These are phyloP conservation scores for Bombus difficillimus DNA, from an alignment of 1,140 invertebrate species.

Conservation along the genomic window DNA sequence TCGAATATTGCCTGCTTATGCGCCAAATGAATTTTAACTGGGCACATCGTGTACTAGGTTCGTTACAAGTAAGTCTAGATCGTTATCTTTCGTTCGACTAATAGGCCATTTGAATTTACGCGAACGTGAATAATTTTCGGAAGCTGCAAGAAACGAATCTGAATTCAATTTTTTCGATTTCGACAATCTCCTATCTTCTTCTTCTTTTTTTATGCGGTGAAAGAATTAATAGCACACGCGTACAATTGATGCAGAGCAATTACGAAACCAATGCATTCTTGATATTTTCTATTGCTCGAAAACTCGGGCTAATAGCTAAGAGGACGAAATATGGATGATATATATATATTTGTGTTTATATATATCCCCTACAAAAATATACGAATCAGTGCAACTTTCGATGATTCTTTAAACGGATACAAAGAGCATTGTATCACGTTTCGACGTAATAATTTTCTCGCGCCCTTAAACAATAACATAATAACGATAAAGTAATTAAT, in stretches of 20 bases:
- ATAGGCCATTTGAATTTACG: neutral
- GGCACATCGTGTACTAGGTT: neutral
- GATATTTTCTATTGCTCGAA: neutral
- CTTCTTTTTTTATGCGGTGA: too few species aligned
- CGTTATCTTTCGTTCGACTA: neutral
- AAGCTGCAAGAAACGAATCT: neutral
- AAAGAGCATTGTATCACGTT: neutral
- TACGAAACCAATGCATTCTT: too few species aligned
- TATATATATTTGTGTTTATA: too few species aligned
- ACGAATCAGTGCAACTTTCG: neutral
- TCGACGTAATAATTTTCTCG: neutral
- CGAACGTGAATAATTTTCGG: neutral
- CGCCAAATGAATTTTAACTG: conserved; percentile 15
- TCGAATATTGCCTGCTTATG: conserved; percentile 6
- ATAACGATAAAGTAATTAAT: neutral
- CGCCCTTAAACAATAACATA: neutral
- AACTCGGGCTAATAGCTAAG: neutral
- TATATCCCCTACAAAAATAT: neutral
- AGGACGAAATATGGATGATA: neutral
- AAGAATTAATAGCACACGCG: too few species aligned
- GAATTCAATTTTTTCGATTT: neutral
- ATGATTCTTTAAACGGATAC: neutral
- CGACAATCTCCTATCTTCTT: too few species aligned
- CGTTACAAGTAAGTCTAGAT: neutral
- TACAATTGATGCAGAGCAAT: too few species aligned